Evolutionary conservation across 2,113 vertebrate species (phyloP), one percentile per base, ranked within the genome.

Genomic region (Rhadina sibilatrix): DNA sequence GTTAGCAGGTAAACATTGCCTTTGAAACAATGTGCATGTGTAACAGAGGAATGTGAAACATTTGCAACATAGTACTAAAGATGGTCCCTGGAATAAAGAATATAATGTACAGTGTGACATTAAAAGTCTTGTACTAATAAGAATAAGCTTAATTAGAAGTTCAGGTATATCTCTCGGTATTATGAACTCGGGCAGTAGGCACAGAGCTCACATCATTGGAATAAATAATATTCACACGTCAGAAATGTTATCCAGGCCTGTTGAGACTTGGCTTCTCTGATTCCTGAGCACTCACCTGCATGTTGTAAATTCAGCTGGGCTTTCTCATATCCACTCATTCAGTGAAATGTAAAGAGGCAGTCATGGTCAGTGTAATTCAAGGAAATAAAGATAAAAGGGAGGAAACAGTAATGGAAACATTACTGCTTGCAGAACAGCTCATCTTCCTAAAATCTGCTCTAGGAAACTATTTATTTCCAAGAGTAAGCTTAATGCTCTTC

Each of bases 101-200:
- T 47, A 3, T 31, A 40, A 71, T 53, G 54, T 77, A 59, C 76
- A 53, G 56, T 84, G 69, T 91, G 77, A 72, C 93, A 90, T 95
- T 46, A 5, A 60, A 93, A 95, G 90, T 94, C 63, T 50, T 40
- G 5, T 70, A 65, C 66, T 95, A 92, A 65, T 61, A 87, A 92
- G 44, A 92, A 65, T 61, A 87, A 92, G 44, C 78, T 78, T 94
- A 94, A 47, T 85, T 96, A 86, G 61, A 89, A 61, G 52, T 89
- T 71, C 28, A 64, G 38, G 13, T 79, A 7, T 40, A 42, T 60
- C 22, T 85, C 89, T 40, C 42, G 68, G 42, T 92, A 12, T 87
- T 70, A 10, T 47, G 38, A 60, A 60, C 52, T 56, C 11, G 27
- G 88, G 59, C 49, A 53, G 46, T 70, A 72, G 47, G 75, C 35